phyloP scores from a whole-genome alignment of 2,113 vertebrate genomes.

The Dromiciops gliroides region DNA sequence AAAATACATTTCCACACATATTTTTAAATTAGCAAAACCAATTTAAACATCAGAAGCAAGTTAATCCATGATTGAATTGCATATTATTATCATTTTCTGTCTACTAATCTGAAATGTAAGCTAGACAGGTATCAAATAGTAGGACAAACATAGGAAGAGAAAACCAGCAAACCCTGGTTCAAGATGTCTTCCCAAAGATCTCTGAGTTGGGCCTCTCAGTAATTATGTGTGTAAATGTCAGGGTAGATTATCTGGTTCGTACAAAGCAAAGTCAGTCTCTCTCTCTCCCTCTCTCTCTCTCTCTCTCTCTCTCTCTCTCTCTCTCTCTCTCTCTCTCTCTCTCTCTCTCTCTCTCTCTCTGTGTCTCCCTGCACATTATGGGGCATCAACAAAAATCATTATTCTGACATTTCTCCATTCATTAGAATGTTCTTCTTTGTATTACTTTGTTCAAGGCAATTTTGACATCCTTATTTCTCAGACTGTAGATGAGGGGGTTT shows the following conservation, averaged over 20 bases:
- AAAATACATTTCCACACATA: neutral
- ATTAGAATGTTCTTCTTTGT: neutral
- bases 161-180: neutral
- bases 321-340: too few species aligned
- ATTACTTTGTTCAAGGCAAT: neutral
- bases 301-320: too few species aligned
- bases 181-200: neutral
- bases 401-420: neutral
- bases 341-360: too few species aligned
- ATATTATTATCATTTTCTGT: neutral
- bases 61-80: neutral
- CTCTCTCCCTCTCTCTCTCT: too few species aligned
- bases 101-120: neutral
- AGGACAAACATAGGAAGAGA: neutral
- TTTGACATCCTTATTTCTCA: slow-evolving; percentile 51
- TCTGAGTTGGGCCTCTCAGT: neutral
- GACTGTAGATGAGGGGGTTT: slow-evolving; percentile 37
- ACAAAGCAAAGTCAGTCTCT: too few species aligned
- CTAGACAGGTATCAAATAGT: neutral
- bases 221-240: too few species aligned
- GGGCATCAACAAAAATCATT: neutral
- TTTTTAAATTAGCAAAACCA: neutral
- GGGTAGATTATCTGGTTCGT: too few species aligned
- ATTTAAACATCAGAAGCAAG: neutral
- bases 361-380: neutral